A percentile compares a stretch with the other conserved stretches of the same genome.
These are phyloP conservation scores for Esperia sulphurella DNA, from an alignment of 2,888 invertebrate genomes.

Conservation along the genomic window DNA sequence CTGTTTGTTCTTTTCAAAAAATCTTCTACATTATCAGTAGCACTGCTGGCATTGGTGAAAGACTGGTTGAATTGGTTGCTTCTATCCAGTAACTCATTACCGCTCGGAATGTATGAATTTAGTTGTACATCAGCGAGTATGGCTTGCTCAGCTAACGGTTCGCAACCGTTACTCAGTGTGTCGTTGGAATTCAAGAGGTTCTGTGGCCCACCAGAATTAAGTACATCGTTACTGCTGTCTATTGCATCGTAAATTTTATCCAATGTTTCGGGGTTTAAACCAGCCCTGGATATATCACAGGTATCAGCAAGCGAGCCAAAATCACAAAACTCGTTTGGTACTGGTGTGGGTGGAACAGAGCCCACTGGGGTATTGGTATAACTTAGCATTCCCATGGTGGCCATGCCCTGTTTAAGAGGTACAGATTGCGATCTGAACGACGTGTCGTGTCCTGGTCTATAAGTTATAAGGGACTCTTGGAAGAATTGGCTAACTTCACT, in stretches of 20 bases:
- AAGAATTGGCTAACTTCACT: conserved; percentile 82
- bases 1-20: conserved; percentile 65
- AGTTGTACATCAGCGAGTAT: conserved; percentile 60
- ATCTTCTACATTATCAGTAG: conserved; percentile 61
- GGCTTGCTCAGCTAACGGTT: conserved; percentile 54
- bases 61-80: conserved; percentile 52
- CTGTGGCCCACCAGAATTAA: conserved; percentile 45
- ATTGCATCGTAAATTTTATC: conserved; percentile 83
- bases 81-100: conserved; percentile 51
- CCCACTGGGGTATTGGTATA: conserved; percentile 80
- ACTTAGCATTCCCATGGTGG: conserved; percentile 55
- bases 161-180: conserved; percentile 60
- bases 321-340: conserved; percentile 86
- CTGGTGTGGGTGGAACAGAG: conserved; percentile 83
- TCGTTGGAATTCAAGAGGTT: conserved; percentile 49
- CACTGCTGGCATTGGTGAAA: conserved; percentile 41
- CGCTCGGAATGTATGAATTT: conserved; percentile 60
- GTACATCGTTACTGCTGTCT: conserved; percentile 73
- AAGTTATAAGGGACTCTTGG: conserved; percentile 64
- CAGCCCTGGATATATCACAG: conserved; percentile 73
- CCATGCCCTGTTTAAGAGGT: conserved; percentile 82
- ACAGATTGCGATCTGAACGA: conserved; percentile 88
- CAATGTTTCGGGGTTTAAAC: conserved; percentile 80
- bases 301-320: conserved; percentile 81
- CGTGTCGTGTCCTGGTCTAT: conserved; percentile 58